phyloP scores from a whole-genome alignment of 1,140 invertebrate species.

The Platyscapa corneri region DNA sequence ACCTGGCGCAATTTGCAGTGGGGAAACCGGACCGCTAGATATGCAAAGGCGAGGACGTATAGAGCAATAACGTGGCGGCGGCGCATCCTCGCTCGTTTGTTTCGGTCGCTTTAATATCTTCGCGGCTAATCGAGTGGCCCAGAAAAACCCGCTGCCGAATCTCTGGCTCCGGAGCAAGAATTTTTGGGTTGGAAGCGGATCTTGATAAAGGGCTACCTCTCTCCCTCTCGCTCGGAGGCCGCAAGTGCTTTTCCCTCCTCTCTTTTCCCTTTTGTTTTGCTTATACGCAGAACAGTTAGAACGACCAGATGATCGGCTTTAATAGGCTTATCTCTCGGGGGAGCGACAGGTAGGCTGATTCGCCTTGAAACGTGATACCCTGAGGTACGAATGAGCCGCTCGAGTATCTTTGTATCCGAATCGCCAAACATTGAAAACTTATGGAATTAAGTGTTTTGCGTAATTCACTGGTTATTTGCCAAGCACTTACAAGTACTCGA shows the following conservation, averaged over 20 bases:
- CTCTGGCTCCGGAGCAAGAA: conserved; percentile 57
- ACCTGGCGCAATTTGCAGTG: conserved; percentile 60
- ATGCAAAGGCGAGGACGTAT: conserved; percentile 42
- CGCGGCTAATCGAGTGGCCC: conserved; percentile 63
- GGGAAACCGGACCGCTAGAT: conserved; percentile 51
- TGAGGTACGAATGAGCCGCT: conserved; percentile 50
- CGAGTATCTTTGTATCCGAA: conserved; percentile 18
- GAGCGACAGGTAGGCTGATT: conserved; percentile 30
- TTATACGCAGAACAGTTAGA: conserved; percentile 55
- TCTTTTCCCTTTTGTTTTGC: conserved; percentile 54
- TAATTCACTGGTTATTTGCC: neutral
- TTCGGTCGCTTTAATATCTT: conserved; percentile 64
- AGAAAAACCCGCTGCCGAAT: conserved; percentile 62
- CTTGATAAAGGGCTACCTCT: conserved; percentile 62
- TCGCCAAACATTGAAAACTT: conserved; percentile 15
- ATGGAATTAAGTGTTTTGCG: conserved; percentile 13
- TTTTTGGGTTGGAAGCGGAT: conserved; percentile 65
- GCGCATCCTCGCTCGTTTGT: conserved; percentile 67
- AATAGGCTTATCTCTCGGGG: conserved; percentile 52
- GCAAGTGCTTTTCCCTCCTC: neutral
- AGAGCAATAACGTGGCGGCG: conserved; percentile 51
- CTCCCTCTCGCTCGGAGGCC: neutral
- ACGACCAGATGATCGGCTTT: conserved; percentile 57
- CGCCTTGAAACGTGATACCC: conserved; percentile 34
- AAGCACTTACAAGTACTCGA: neutral